Evolutionary conservation across 2,888 invertebrate genomes (phyloP).

Genomic region (Eupithecia tripunctaria): DNA sequence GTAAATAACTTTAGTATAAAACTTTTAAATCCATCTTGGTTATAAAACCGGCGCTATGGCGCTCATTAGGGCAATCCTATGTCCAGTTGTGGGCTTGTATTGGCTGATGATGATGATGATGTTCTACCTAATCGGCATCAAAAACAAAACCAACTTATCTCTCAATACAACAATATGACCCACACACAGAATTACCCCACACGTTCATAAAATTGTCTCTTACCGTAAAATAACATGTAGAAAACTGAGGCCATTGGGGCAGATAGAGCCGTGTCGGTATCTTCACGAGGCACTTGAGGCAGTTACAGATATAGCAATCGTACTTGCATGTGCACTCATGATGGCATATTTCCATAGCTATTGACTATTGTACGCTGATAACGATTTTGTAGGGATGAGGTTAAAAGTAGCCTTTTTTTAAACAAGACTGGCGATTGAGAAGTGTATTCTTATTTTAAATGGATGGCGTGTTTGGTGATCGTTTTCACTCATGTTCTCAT

Average conservation of each 20-base stretch:
- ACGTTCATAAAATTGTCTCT: conserved; percentile 27
- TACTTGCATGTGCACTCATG: conserved; percentile 63
- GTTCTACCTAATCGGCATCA: too few species aligned
- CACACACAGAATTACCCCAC: conserved; percentile 2
- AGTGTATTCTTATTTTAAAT: background rate
- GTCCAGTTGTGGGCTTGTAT: too few species aligned
- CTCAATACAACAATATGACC: background rate
- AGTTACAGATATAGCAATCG: conserved; percentile 69
- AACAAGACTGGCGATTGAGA: background rate
- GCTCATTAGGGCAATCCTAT: too few species aligned
- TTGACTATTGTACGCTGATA: conserved; percentile 55
- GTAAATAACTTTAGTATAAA: too few species aligned
- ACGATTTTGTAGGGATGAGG: conserved; percentile 35
- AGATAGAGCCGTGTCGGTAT: conserved; percentile 69
- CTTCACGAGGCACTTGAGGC: conserved; percentile 59
- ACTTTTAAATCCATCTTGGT: too few species aligned
- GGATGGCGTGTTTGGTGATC: too few species aligned
- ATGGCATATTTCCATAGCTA: conserved; percentile 68
- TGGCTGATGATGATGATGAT: too few species aligned
- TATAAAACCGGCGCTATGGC: too few species aligned
- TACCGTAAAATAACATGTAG: conserved; percentile 36
- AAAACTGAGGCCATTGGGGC: conserved; percentile 37
- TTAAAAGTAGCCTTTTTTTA: background rate
- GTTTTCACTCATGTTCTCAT: too few species aligned
- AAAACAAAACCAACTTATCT: conserved; percentile 7